Evolutionary conservation across 2,888 invertebrate species (phyloP), one percentile per base, ranked within the genome.

Genomic region (Griposia aprilina): DNA sequence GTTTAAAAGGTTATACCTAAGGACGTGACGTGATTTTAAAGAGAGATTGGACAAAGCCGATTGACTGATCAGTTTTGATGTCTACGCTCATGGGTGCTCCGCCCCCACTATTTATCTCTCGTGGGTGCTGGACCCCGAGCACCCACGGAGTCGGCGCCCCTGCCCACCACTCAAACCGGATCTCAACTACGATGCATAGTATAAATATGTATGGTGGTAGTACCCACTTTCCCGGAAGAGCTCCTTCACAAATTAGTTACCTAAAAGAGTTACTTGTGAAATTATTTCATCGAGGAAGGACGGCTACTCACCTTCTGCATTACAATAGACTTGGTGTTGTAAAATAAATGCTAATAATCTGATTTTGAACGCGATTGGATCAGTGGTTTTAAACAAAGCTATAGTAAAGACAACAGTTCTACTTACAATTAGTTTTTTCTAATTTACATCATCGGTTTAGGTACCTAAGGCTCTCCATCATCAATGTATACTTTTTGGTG

Each of bases 201-300:
- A 66, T 79, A 79, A 82, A 82, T 81, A 81, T 74, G 55, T 48
- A 78, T 63, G 62, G 0, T 62, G 10, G n/a, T 23, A 52, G 59
- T 45, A 4, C 15, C 7, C 6, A 48, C 79, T 79, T 79, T 82
- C 76, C 76, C 82, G 76, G 57, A 79, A 55, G 76, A 59, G 17
- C 36, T 26, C 65, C 63, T 59, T 80, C 57, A 41, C 62, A 36
- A 13, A 15, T 75, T 45, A n/a, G 75, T 13, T 26, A 52, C 80
- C 82, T 15, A 45, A 75, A 50, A 75, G 2, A 79, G 82, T 50
- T 82, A 50, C 57, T 81, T 69, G 80, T 77, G 80, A 75, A 83
- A 84, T 83, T 87, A 85, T 87, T 76, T 74, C 68, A 65, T 67
- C 76, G 17, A 74, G 62, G 68, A 87, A 77, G 76, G 76, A 50